Percentiles rank a stretch among this genome's conserved stretches.
Evolutionary conservation across 2,113 vertebrate genomes (phyloP).

Genomic region (Cebidichthys violaceus): DNA sequence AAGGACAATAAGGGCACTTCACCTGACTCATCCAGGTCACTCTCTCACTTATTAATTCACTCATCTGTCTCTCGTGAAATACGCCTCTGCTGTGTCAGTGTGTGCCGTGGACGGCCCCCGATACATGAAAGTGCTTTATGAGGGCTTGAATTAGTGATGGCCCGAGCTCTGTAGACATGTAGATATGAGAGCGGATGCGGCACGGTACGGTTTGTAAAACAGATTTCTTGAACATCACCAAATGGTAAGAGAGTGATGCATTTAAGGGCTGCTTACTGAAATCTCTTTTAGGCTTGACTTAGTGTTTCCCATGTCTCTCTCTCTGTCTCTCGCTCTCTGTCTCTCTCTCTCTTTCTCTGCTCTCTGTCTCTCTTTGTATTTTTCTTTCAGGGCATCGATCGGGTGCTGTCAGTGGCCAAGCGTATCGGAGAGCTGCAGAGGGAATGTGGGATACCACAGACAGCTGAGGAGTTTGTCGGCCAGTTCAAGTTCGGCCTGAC

Average conservation of each 20-base stretch:
- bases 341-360: neutral
- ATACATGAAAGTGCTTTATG: constrained; percentile 77
- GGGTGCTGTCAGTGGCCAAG: constrained; percentile 86
- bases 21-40: constrained; percentile 35
- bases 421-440: constrained; percentile 89
- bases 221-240: constrained; percentile 16
- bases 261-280: constrained; percentile 15
- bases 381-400: constrained; percentile 84
- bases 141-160: constrained; percentile 76
- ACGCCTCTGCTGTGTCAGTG: constrained; percentile 5
- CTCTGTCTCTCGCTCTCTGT: neutral
- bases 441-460: constrained; percentile 88
- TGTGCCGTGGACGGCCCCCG: constrained; percentile 19
- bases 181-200: neutral
- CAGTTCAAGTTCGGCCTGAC: constrained; percentile 94
- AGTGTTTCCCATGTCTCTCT: neutral
- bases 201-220: constrained; percentile 38
- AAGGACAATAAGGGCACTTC: constrained; percentile 29
- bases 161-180: neutral
- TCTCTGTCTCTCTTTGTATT: neutral
- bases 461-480: constrained; percentile 90
- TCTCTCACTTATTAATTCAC: constrained; percentile 41
- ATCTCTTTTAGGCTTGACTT: constrained; percentile 4
- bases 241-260: neutral
- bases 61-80: constrained; percentile 16